Evolutionary conservation across 2,888 invertebrate genomes (phyloP), one percentile per base, ranked within the genome.

Genomic region (Ptychoptera albimana): DNA sequence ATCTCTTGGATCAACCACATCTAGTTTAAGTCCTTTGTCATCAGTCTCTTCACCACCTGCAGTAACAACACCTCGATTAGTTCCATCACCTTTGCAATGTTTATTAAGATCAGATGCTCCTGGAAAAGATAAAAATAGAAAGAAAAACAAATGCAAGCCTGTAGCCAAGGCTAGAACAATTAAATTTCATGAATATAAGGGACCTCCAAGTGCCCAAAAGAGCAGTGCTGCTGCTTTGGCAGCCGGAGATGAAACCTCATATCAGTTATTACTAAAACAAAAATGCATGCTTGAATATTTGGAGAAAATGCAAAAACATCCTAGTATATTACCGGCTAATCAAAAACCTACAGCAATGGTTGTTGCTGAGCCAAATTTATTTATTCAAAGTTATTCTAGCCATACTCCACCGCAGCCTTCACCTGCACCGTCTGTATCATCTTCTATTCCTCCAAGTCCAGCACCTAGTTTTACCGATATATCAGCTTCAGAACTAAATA

Each of bases 181-280:
- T 56, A 96, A 96, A 69, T 96, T 96, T 67, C 94, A 96, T 66
- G 96, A 96, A 66, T 89, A 91, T 64, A 89, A 89, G 68, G 91
- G 91, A 34, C 91, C 91, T 29, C 91, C 93, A 50, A 88, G 79
- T 67, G 86, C 89, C 13, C 85, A 86, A 54, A 74, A 75, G 42
- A 69, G 74, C 5, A 62, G 61, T 40, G 70, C 73, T 14, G 73
- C 76, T 10, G 71, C 72, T 10, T 61, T 60, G 49, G 57, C 59
- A 48, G 55, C 57, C 43, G 39, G 54, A 12, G 52, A 53, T 16
- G 91, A 92, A 65, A 88, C 87, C 8, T 86, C 87, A 8, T 93
- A 93, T 64, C 89, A 93, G 63, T 67, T 93, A 52, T 74, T 93
- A 44, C 71, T 96, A 49, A 87, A 94, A 58, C 96, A 96, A 60